Conservation (phyloP, 2,888 invertebrate genomes). For the Aleiodes leptofemur region DNA sequence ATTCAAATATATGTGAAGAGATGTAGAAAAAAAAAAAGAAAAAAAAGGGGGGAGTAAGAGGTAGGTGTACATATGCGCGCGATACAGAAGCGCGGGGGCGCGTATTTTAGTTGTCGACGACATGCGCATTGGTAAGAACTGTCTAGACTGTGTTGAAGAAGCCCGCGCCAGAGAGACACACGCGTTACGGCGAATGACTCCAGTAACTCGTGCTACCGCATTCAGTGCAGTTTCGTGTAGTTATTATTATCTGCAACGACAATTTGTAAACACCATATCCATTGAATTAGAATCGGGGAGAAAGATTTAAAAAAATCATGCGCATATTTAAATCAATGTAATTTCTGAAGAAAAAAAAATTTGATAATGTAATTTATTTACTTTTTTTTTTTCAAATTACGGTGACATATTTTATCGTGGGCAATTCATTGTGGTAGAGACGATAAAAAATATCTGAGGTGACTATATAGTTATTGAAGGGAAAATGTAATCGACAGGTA, state of each 20-base stretch:
- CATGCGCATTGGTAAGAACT: slow-evolving; percentile 60
- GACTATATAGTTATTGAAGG: slow-evolving; percentile 9
- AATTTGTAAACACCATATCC: slow-evolving; percentile 4
- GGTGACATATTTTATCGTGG: slow-evolving; percentile 26
- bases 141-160: slow-evolving; percentile 44
- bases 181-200: slow-evolving; percentile 36
- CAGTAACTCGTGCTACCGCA: slow-evolving; percentile 40
- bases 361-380: too few relatives aligned
- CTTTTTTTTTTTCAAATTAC: neutral
- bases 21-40: neutral
- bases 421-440: slow-evolving; percentile 27
- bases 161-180: slow-evolving; percentile 38
- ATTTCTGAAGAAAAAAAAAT: too few relatives aligned
- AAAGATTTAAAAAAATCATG: neutral
- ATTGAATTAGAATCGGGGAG: neutral
- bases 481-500: slow-evolving; percentile 37
- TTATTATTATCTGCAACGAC: neutral
- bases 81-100: slow-evolving; percentile 54
- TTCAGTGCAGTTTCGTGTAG: slow-evolving; percentile 37
- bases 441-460: slow-evolving; percentile 14
- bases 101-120: slow-evolving; percentile 62
- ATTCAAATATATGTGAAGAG: slow-evolving; percentile 1
- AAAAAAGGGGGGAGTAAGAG: neutral
- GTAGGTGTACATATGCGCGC: slow-evolving; percentile 47
- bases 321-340: too few relatives aligned